Conservation (phyloP, 2,888 invertebrate genomes). For the Gerris lacustris region DNA sequence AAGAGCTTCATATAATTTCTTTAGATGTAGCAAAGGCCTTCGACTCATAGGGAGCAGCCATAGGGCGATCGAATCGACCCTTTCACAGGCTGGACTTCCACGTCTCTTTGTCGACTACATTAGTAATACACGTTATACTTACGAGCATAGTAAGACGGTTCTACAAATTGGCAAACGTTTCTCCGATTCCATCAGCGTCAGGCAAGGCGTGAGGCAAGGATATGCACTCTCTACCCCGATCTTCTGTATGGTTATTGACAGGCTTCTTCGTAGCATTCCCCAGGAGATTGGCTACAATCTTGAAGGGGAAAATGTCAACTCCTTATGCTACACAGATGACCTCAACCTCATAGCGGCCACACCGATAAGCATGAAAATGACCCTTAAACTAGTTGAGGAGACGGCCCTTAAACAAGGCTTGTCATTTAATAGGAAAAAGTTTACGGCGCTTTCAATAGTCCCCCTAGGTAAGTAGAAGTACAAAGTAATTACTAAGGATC, state of each 20-base stretch:
- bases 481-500: no score
- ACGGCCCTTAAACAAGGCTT: neutral
- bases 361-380: neutral
- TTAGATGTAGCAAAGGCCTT: slow-evolving; percentile 40
- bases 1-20: slow-evolving; percentile 13
- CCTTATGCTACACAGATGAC: slow-evolving; percentile 34
- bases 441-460: slow-evolving; percentile 31
- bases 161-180: slow-evolving; percentile 6
- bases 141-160: slow-evolving; percentile 33
- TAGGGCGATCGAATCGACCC: slow-evolving; percentile 28
- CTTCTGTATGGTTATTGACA: slow-evolving; percentile 33
- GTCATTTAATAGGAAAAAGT: slow-evolving; percentile 29
- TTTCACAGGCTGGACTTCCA: slow-evolving; percentile 34
- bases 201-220: slow-evolving; percentile 37
- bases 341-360: slow-evolving; percentile 6
- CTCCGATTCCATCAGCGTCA: slow-evolving; percentile 9
- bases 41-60: slow-evolving; percentile 36
- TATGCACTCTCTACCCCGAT: slow-evolving; percentile 36
- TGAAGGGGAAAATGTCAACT: slow-evolving; percentile 27
- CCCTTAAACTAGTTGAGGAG: neutral
- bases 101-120: slow-evolving; percentile 33
- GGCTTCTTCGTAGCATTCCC: slow-evolving; percentile 16
- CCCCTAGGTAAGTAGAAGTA: no score
- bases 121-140: slow-evolving; percentile 32
- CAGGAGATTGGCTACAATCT: slow-evolving; percentile 15